Conservation (phyloP, 2,113 vertebrate genomes). For the Apteryx mantelli region DNA sequence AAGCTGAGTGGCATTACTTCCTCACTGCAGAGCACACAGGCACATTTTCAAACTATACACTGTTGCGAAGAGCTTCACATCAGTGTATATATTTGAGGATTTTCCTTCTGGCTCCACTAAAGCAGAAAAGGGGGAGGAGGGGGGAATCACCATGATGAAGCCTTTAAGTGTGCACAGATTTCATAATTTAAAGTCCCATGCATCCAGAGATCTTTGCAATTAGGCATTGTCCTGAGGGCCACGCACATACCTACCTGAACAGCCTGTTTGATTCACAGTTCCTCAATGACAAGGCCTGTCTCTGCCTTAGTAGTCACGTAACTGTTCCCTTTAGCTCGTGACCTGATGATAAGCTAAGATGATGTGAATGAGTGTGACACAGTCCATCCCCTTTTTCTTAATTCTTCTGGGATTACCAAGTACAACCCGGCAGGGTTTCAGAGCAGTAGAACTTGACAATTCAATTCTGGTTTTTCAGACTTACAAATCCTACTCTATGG, state of each 20-base stretch:
- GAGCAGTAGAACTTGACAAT: neutral
- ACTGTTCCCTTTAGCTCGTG: conserved; percentile 22
- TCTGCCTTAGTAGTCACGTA: neutral
- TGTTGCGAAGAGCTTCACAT: neutral
- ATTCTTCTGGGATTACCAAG: conserved; percentile 25
- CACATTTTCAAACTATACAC: neutral
- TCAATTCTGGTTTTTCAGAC: neutral
- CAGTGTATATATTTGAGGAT: neutral
- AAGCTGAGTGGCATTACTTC: neutral
- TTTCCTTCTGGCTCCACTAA: neutral
- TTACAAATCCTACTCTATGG: neutral
- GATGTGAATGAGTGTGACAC: neutral
- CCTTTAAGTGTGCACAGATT: neutral
- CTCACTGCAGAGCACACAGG: neutral
- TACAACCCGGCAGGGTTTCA: neutral
- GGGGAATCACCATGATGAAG: neutral
- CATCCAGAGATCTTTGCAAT: neutral
- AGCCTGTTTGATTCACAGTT: neutral
- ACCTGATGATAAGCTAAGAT: neutral
- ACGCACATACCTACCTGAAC: neutral
- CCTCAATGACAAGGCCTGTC: neutral
- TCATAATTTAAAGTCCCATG: neutral
- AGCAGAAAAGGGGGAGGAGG: neutral
- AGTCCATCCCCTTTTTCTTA: conserved; percentile 23
- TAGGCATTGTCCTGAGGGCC: neutral